Conservation (phyloP, 2,888 invertebrate species). For the Diplolepis rosae region DNA sequence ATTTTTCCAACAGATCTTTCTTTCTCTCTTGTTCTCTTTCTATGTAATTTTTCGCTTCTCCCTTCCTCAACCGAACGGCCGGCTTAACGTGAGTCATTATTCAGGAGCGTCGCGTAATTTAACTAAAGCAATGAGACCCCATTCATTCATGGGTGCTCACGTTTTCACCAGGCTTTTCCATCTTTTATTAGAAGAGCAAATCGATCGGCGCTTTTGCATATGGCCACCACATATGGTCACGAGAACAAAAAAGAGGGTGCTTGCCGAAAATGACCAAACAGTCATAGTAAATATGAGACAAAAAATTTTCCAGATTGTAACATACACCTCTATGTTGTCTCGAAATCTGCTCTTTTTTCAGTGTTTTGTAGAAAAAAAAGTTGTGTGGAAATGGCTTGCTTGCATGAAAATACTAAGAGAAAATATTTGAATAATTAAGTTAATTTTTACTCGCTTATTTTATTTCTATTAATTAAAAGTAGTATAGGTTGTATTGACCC, state of each 20-base stretch:
- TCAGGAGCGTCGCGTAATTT: constrained; percentile 52
- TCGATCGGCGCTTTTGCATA: constrained; percentile 66
- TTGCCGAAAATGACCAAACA: constrained; percentile 66
- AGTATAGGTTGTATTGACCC: too few relatives aligned
- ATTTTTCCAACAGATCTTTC: constrained; percentile 29
- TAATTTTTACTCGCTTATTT: too few relatives aligned
- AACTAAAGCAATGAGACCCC: constrained; percentile 49
- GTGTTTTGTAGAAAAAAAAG: constrained; percentile 17
- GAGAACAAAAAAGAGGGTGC: constrained; percentile 71
- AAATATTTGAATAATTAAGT: neutral
- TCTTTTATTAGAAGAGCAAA: constrained; percentile 53
- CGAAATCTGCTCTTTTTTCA: constrained; percentile 45
- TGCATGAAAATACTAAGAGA: neutral
- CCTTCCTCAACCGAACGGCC: neutral
- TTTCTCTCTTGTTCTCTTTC: constrained; percentile 9
- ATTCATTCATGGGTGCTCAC: constrained; percentile 46
- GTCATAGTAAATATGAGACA: constrained; percentile 47
- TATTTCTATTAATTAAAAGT: too few relatives aligned
- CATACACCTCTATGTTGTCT: constrained; percentile 43
- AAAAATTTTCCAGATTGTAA: constrained; percentile 49
- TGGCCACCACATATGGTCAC: constrained; percentile 71
- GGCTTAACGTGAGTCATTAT: constrained; percentile 48
- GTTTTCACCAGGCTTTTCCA: constrained; percentile 48
- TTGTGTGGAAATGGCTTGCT: neutral
- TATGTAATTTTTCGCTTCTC: neutral